Evolutionary conservation across 2,888 invertebrate genomes (phyloP).

Genomic region (Vannuccia rotundouncinata): DNA sequence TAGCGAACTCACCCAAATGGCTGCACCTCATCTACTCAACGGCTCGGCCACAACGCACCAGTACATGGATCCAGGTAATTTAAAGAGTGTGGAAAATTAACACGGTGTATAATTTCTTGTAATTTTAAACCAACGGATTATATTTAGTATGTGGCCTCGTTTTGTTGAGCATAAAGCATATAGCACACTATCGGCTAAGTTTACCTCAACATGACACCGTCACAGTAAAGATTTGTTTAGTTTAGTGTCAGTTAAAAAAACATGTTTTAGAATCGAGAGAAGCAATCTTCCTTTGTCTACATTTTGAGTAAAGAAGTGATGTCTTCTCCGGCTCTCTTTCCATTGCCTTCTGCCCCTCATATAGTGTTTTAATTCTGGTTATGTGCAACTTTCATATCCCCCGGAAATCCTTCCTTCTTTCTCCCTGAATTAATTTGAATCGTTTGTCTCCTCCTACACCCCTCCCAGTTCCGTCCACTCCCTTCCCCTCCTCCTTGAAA

Average conservation of each 20-base stretch:
- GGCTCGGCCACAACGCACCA: background rate
- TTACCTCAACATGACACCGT: no score
- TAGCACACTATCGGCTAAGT: no score
- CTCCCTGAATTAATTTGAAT: slow-evolving; percentile 8
- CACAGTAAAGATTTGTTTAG: no score
- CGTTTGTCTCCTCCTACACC: background rate
- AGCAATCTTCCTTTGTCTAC: background rate
- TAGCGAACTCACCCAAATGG: background rate
- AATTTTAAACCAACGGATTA: no score
- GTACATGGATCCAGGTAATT: background rate
- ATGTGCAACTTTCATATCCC: background rate
- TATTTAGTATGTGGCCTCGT: no score
- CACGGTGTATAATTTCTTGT: no score
- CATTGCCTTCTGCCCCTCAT: background rate
- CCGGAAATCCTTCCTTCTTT: slow-evolving; percentile 24
- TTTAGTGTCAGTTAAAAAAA: no score
- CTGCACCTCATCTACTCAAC: slow-evolving; percentile 4
- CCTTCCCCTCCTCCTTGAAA: background rate
- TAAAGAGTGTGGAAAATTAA: no score
- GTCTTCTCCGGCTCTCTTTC: background rate
- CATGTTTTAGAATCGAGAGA: background rate
- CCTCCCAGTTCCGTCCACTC: background rate
- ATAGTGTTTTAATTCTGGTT: slow-evolving; percentile 4
- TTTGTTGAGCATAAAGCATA: no score
- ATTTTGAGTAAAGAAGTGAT: background rate